Percentiles rank a stretch among this genome's conserved stretches.
phyloP scores from a whole-genome alignment of 2,888 invertebrate genomes.

The Cacoxenus indagator region DNA sequence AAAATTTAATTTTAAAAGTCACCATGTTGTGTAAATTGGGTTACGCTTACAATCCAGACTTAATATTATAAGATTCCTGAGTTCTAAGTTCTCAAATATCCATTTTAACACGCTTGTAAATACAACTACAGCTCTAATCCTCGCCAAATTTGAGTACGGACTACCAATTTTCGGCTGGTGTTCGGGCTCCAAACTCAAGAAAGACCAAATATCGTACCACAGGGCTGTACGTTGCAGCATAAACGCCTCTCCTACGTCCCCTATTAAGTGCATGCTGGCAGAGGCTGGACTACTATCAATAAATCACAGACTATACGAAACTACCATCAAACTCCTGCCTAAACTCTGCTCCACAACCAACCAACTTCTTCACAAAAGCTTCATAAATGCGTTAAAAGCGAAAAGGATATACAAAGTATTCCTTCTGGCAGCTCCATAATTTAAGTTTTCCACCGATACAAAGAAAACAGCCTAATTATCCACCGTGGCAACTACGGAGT shows the following conservation, averaged over 20 bases:
- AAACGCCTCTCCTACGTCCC: neutral
- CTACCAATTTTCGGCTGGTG: neutral
- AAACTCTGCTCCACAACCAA: neutral
- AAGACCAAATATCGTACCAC: neutral
- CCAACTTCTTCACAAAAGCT: too few species aligned
- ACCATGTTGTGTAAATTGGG: neutral
- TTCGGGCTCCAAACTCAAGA: neutral
- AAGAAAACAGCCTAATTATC: neutral
- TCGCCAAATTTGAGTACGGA: slow-evolving; percentile 1
- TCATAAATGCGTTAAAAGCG: neutral
- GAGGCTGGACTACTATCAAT: neutral
- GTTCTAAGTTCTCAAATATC: slow-evolving; percentile 1
- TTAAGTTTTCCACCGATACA: neutral
- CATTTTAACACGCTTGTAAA: neutral
- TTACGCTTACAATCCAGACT: neutral
- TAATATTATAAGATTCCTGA: neutral
- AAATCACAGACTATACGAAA: neutral
- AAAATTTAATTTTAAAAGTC: neutral
- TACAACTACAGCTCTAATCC: slow-evolving; percentile 2
- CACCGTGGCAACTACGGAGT: neutral
- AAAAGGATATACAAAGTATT: neutral
- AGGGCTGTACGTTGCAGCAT: neutral
- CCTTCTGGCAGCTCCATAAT: neutral
- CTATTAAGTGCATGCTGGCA: neutral
- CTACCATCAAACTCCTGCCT: neutral